phyloP scores from a whole-genome alignment of 2,888 invertebrate species.

The Polydrusus pterygomalis region DNA sequence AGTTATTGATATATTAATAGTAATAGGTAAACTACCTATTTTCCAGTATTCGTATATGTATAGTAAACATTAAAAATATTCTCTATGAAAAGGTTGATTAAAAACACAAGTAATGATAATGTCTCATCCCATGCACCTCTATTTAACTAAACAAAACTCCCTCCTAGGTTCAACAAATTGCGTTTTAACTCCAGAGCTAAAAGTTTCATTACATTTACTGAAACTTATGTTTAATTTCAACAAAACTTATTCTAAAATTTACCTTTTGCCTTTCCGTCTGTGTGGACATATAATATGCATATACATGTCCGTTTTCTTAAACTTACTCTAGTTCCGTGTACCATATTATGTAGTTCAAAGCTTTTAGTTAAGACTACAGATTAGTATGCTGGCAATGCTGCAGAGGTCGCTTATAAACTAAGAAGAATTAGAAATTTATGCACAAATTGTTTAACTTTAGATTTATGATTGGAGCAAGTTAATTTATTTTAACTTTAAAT shows the following conservation, averaged over 20 bases:
- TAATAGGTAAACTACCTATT: too few species aligned
- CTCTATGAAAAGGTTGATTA: too few species aligned
- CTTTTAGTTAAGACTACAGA: neutral
- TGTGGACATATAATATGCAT: slow-evolving; percentile 36
- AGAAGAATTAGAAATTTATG: neutral
- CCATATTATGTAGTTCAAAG: neutral
- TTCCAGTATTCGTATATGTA: too few species aligned
- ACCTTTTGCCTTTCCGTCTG: slow-evolving; percentile 1
- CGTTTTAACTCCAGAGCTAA: neutral
- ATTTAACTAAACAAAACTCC: neutral
- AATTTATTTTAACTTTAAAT: neutral
- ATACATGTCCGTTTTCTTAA: slow-evolving; percentile 27
- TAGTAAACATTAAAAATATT: too few species aligned
- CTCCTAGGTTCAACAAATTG: neutral
- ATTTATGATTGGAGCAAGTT: neutral
- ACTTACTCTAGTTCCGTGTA: slow-evolving; percentile 13
- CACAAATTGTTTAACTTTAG: neutral
- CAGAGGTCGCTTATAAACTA: slow-evolving; percentile 6
- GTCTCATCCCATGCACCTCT: neutral
- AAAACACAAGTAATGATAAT: too few species aligned
- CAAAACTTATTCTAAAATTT: slow-evolving; percentile 22
- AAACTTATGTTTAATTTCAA: slow-evolving; percentile 9
- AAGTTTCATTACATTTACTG: neutral
- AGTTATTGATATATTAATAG: too few species aligned
- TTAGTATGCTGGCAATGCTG: neutral